phyloP scores from a whole-genome alignment of 2,888 invertebrate species.

The Drosophila recens region DNA sequence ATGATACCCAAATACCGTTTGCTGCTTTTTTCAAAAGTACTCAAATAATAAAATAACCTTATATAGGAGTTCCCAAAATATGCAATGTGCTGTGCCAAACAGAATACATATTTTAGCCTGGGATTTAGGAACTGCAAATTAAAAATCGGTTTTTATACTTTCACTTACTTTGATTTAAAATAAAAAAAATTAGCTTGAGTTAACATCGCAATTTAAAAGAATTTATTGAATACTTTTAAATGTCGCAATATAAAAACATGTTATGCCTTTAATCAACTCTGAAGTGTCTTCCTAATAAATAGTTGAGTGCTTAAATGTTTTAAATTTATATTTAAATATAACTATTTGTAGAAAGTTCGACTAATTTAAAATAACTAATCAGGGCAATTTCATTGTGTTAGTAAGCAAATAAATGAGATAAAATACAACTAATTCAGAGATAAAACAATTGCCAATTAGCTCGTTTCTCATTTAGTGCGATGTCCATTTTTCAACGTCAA shows the following conservation, averaged over 20 bases:
- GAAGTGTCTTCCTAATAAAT: background rate
- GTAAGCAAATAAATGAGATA: background rate
- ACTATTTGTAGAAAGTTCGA: background rate
- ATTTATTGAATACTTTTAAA: too few relatives aligned
- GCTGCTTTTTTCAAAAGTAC: background rate
- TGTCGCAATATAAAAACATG: too few relatives aligned
- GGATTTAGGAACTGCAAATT: too few relatives aligned
- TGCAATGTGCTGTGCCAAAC: too few relatives aligned
- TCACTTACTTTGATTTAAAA: too few relatives aligned
- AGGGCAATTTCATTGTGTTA: background rate
- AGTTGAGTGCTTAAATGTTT: background rate
- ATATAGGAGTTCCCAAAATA: background rate
- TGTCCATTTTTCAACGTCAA: constrained; percentile 34
- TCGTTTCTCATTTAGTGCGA: constrained; percentile 13
- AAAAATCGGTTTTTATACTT: too few relatives aligned
- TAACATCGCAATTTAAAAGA: too few relatives aligned
- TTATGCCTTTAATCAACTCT: background rate
- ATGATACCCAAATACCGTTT: background rate
- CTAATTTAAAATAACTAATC: background rate
- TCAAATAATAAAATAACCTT: background rate
- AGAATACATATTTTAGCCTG: too few relatives aligned
- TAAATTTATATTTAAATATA: background rate
- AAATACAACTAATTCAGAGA: background rate
- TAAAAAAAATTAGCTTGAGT: too few relatives aligned
- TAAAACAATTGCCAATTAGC: constrained; percentile 13